Percentiles rank a stretch among this genome's conserved stretches.
Evolutionary conservation across 2,113 vertebrate species (phyloP).

Genomic region (Nycticryphes semicollaris): DNA sequence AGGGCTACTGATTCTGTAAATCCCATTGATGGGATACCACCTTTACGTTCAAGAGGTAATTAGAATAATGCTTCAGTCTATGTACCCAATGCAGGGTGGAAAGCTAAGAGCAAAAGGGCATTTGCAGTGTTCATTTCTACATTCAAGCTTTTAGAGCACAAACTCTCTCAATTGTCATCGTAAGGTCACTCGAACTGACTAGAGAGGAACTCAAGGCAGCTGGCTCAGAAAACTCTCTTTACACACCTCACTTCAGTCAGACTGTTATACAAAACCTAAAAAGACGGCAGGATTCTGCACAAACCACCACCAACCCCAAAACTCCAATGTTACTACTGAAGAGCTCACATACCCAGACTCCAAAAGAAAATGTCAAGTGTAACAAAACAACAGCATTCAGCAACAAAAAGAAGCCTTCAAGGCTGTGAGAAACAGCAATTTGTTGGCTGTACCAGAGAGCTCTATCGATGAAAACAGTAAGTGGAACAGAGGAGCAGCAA

Average conservation of each 20-base stretch:
- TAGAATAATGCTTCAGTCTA: background rate
- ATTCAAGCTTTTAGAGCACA: background rate
- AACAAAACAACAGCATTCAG: background rate
- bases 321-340: background rate
- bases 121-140: background rate
- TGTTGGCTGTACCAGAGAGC: background rate
- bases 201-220: background rate
- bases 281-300: background rate
- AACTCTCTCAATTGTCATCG: background rate
- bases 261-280: background rate
- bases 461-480: background rate
- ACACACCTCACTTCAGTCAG: background rate
- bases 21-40: background rate
- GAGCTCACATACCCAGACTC: background rate
- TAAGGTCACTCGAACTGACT: background rate
- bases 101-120: background rate
- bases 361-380: background rate
- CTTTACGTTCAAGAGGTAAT: background rate
- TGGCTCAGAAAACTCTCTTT: background rate
- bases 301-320: background rate
- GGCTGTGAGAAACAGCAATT: background rate
- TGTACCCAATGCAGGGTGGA: accelerated
- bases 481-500: background rate
- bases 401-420: background rate
- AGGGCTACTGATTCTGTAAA: background rate